Evolutionary conservation across 2,888 invertebrate species (phyloP), one percentile per base, ranked within the genome.

Genomic region (Ichneumon xanthorius): DNA sequence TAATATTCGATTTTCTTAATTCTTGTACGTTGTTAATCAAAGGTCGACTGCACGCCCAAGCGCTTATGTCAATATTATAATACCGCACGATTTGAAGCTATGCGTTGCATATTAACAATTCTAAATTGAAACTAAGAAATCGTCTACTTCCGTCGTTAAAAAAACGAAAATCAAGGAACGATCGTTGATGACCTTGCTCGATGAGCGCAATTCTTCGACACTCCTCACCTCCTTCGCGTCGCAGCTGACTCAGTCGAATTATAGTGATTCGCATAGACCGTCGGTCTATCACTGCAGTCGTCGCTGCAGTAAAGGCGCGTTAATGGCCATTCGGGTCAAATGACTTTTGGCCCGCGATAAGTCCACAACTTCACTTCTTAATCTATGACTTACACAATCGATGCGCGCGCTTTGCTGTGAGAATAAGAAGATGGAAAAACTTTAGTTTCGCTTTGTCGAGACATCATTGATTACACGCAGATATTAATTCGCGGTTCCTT

Each of bases 291-390:
- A 50, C 30, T 50, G 26, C 16, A 50, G 50, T 5, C 14, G 30
- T 70, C 26, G 26, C 30, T 33, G 48, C n/a, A 30, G 14, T 11
- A 70, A 70, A 7, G 50, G 5, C 30, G 70, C 2, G 50, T 70
- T 30, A 70, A 19, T 55, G 19, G n/a, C 14, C 22, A 68, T 48
- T 3, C 16, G 45, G 50, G 5, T 33, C 33, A 63, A 30, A n/a
- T n/a, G 30, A 16, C 70, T 26, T 70, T 50, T 50, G 70, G 9
- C 16, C 70, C 70, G 50, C 50, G 30, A 26, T 50, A 50, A 70
- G 30, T 70, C 26, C 7, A 16, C 48, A 26, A 16, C 3, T 45
- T 68, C 11, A 48, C 26, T 45, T 14, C 45, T 67, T 6, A 37
- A 45, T 22, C 48, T 7, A 19, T 50, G 50, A 68, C 48, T 68